These are phyloP conservation scores for Sceliomorpha sp. DNA, from an alignment of 2,888 invertebrate species.

Conservation along the genomic window DNA sequence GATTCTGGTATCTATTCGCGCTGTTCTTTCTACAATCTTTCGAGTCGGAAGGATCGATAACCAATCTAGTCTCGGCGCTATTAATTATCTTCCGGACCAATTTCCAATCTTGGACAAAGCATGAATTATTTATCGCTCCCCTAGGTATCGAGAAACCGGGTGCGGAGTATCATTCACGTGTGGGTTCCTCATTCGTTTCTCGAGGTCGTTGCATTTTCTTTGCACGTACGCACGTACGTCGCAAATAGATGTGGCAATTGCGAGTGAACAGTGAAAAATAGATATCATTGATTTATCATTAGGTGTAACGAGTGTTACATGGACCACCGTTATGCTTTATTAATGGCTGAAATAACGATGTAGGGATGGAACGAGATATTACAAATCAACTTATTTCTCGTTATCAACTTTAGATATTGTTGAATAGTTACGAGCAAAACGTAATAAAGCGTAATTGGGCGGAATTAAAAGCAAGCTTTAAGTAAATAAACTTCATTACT, in stretches of 20 bases:
- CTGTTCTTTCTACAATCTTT: background rate
- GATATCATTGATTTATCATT: background rate
- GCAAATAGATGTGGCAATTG: constrained; percentile 46
- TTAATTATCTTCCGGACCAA: constrained; percentile 62
- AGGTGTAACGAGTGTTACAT: no score
- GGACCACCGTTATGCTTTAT: no score
- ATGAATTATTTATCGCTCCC: constrained; percentile 58
- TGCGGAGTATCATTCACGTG: constrained; percentile 41
- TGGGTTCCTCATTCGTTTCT: constrained; percentile 47
- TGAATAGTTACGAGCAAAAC: no score
- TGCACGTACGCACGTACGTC: constrained; percentile 38
- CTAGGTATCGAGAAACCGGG: constrained; percentile 36
- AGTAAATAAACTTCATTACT: no score
- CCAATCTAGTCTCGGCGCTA: constrained; percentile 49
- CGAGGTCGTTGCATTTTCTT: constrained; percentile 48
- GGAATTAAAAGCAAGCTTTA: no score
- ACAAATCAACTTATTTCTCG: no score
- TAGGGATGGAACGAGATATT: no score
- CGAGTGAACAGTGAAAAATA: constrained; percentile 41
- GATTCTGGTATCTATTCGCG: no score
- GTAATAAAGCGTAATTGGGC: no score
- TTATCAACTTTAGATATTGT: no score
- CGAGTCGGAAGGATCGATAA: constrained; percentile 26
- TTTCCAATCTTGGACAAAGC: constrained; percentile 58
- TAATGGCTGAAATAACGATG: no score